These are phyloP conservation scores for Acanthosepion pharaonis DNA, from an alignment of 2,888 invertebrate species.

Conservation along the genomic window DNA sequence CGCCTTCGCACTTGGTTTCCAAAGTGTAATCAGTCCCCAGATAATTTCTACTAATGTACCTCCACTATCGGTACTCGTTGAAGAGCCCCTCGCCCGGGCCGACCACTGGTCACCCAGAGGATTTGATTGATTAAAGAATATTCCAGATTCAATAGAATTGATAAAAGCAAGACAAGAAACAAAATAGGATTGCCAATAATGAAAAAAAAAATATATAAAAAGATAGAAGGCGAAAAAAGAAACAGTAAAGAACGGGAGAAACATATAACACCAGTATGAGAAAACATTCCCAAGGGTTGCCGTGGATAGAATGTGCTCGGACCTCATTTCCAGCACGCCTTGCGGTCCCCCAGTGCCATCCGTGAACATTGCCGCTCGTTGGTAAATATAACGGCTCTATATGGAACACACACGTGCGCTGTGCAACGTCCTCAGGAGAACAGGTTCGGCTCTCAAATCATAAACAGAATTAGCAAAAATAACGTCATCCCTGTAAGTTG, in stretches of 20 bases:
- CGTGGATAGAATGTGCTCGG: slow-evolving; percentile 33
- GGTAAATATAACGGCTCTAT: neutral
- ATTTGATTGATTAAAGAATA: slow-evolving; percentile 23
- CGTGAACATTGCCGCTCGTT: slow-evolving; percentile 6
- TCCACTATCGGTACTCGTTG: neutral
- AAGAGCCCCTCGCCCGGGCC: neutral
- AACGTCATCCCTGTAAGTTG: slow-evolving; percentile 33
- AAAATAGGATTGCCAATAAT: neutral
- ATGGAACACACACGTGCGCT: slow-evolving; percentile 4
- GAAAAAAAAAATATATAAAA: neutral
- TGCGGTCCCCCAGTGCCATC: neutral
- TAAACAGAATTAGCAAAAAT: slow-evolving; percentile 9
- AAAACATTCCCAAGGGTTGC: neutral
- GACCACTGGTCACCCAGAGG: slow-evolving; percentile 6
- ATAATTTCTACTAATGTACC: neutral
- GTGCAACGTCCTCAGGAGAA: neutral
- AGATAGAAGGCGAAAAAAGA: neutral
- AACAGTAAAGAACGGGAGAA: neutral
- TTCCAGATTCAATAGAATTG: slow-evolving; percentile 23
- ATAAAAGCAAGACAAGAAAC: slow-evolving; percentile 22
- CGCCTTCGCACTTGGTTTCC: slow-evolving; percentile 9
- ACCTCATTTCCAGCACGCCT: slow-evolving; percentile 33
- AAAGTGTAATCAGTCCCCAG: neutral
- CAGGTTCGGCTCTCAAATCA: neutral
- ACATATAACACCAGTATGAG: neutral